phyloP scores from a whole-genome alignment of 2,113 vertebrate genomes.

The Colistium nudipinnis region DNA sequence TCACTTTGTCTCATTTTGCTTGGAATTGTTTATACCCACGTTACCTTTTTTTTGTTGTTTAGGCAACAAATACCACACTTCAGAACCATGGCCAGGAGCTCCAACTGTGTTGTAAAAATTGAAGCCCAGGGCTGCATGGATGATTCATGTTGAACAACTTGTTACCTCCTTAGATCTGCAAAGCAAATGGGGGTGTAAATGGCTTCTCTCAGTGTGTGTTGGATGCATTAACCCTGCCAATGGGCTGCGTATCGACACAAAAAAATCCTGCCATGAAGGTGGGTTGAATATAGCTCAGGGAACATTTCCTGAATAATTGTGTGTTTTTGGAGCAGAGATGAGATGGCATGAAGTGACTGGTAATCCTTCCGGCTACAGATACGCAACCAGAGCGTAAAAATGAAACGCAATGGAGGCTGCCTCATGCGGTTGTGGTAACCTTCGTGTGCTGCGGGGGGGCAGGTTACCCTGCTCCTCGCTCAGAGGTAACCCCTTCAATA shows the following conservation, averaged over 20 bases:
- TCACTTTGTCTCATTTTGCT: slow-evolving; percentile 39
- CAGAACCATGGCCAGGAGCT: not conserved
- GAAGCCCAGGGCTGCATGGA: slow-evolving; percentile 27
- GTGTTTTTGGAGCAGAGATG: not conserved
- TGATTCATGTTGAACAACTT: slow-evolving; percentile 47
- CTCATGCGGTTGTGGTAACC: not conserved
- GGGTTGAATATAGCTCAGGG: not conserved
- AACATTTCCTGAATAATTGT: not conserved
- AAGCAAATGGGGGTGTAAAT: slow-evolving; percentile 29
- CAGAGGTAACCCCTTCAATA: slow-evolving; percentile 19
- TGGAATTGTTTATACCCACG: slow-evolving; percentile 45
- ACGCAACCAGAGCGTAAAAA: not conserved
- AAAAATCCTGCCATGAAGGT: slow-evolving; percentile 1
- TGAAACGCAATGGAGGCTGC: not conserved
- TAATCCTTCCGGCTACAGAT: not conserved
- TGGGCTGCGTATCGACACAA: too few relatives aligned
- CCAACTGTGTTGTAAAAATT: slow-evolving; percentile 1
- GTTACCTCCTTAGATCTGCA: slow-evolving; percentile 24
- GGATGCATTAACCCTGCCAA: slow-evolving; percentile 19
- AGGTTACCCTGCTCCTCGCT: slow-evolving; percentile 2
- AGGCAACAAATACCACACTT: slow-evolving; percentile 16
- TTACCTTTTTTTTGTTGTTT: slow-evolving; percentile 36
- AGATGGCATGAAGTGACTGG: not conserved
- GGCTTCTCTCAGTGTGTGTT: slow-evolving; percentile 17
- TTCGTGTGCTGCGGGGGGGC: not conserved